A percentile compares a stretch with the other conserved stretches of the same genome.
Evolutionary conservation across 2,888 invertebrate species (phyloP).

Genomic region (Acleris sparsana): DNA sequence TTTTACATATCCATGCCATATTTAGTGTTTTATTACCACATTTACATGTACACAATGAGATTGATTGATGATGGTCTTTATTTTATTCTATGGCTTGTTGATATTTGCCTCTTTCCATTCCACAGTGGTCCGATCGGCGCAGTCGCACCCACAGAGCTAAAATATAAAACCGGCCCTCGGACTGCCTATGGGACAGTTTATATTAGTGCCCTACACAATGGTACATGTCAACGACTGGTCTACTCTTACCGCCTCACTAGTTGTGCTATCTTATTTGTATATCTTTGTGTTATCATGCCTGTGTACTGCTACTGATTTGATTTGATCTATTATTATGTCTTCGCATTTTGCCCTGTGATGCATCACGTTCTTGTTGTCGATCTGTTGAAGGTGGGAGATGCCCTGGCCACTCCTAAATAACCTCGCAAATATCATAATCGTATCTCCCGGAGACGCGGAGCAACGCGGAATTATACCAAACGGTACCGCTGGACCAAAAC

Average conservation of each 20-base stretch:
- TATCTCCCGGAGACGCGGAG: constrained; percentile 17
- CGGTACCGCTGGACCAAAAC: constrained; percentile 40
- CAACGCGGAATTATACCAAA: constrained; percentile 6
- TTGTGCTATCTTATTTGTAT: constrained; percentile 35
- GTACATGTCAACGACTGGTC: constrained; percentile 19
- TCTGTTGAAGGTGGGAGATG: constrained; percentile 77
- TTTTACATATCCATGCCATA: constrained; percentile 31
- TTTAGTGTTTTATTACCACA: constrained; percentile 25
- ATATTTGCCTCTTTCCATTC: constrained; percentile 37
- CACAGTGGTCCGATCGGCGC: constrained; percentile 33
- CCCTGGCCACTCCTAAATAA: constrained; percentile 36
- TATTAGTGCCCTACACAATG: constrained; percentile 19
- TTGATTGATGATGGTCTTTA: constrained; percentile 22
- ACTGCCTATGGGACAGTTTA: constrained; percentile 22
- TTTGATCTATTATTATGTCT: constrained; percentile 53
- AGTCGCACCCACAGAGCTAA: constrained; percentile 32
- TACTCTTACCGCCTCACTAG: constrained; percentile 16
- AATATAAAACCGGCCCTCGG: constrained; percentile 30
- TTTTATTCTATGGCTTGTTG: constrained; percentile 36
- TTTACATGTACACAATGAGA: constrained; percentile 30
- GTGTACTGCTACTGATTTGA: constrained; percentile 33
- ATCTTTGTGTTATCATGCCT: constrained; percentile 35
- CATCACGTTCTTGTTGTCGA: constrained; percentile 70
- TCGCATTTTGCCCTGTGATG: constrained; percentile 61
- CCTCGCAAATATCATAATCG: constrained; percentile 30